Conservation (phyloP, 2,113 vertebrate genomes). For the Henicopernis longicauda region DNA sequence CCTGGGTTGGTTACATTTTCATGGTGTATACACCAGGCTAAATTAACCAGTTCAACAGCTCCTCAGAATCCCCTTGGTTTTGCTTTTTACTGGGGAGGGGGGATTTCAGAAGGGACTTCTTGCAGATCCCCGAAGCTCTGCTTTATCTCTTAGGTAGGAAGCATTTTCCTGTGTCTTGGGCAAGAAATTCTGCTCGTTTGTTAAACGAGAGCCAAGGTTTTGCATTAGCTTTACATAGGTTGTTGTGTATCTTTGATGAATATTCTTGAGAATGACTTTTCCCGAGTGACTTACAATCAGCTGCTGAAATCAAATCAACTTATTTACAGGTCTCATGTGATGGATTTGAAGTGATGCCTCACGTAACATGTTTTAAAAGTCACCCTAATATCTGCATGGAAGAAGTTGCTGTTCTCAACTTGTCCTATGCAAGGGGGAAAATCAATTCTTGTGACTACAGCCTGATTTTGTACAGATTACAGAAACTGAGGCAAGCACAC, state of each 20-base stretch:
- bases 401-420: not conserved
- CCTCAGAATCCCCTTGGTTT: not conserved
- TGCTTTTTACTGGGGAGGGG: not conserved
- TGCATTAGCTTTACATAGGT: not conserved
- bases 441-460: not conserved
- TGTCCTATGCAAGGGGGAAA: not conserved
- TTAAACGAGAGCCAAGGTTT: not conserved
- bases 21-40: not conserved
- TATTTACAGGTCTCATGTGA: not conserved
- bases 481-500: not conserved
- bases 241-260: not conserved
- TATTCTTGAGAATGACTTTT: not conserved
- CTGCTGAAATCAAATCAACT: not conserved
- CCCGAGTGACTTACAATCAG: accelerated
- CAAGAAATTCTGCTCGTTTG: not conserved
- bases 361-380: not conserved
- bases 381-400: not conserved
- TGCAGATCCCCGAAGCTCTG: not conserved
- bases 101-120: not conserved
- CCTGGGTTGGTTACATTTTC: not conserved
- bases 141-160: not conserved
- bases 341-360: not conserved
- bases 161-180: not conserved
- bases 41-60: not conserved
- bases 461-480: too few relatives aligned